phyloP scores from a whole-genome alignment of 2,888 invertebrate species.

The Agriopis aurantiaria region DNA sequence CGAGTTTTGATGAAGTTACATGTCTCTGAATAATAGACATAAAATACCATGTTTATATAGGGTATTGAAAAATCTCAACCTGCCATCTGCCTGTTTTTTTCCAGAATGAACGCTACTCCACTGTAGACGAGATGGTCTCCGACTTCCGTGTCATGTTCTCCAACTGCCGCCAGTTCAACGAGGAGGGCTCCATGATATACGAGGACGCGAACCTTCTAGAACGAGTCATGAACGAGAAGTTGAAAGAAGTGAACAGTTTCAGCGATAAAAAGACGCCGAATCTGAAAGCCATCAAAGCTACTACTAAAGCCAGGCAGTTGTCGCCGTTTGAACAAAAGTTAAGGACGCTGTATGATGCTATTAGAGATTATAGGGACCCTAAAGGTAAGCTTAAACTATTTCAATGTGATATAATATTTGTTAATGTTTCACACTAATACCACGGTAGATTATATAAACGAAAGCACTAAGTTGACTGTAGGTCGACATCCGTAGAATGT shows the following conservation, averaged over 20 bases:
- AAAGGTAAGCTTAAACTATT: conserved; percentile 63
- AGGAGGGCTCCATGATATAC: conserved; percentile 97
- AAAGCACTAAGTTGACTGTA: too few relatives aligned
- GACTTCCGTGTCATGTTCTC: conserved; percentile 98
- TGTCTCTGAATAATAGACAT: too few relatives aligned
- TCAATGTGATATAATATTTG: too few relatives aligned
- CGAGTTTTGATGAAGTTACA: too few relatives aligned
- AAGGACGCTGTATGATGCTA: conserved; percentile 94
- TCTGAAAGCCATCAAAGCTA: conserved; percentile 80
- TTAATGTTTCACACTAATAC: too few relatives aligned
- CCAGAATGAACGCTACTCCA: conserved; percentile 91
- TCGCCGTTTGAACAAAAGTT: conserved; percentile 91
- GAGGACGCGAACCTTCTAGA: conserved; percentile 97
- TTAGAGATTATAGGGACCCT: conserved; percentile 92
- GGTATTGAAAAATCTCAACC: too few relatives aligned
- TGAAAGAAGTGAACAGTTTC: conserved; percentile 89
- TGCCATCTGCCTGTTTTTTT: too few relatives aligned
- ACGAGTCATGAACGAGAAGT: conserved; percentile 92
- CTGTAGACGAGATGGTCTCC: conserved; percentile 93
- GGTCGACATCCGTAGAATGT: too few relatives aligned
- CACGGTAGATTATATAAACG: too few relatives aligned
- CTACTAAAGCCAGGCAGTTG: conserved; percentile 76
- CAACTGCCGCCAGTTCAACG: conserved; percentile 98
- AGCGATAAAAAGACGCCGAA: conserved; percentile 83
- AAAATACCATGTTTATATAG: too few relatives aligned